Conservation (phyloP, 2,888 invertebrate genomes). For the Agrotis clavis region DNA sequence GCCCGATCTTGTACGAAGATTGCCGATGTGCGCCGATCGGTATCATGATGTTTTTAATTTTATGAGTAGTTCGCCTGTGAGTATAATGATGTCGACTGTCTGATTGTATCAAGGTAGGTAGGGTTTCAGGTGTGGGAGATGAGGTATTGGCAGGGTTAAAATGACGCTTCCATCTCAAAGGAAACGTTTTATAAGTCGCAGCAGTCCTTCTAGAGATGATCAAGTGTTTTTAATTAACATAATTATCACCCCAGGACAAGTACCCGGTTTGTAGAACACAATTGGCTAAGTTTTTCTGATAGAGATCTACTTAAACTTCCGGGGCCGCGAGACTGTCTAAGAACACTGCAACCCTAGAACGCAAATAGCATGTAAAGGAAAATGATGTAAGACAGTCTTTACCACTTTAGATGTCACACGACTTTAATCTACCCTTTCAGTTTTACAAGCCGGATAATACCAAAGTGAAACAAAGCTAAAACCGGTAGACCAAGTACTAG, state of each 20-base stretch:
- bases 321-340: too few relatives aligned
- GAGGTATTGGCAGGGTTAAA: conserved; percentile 16
- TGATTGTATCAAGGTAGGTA: conserved; percentile 48
- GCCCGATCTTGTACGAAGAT: conserved; percentile 77
- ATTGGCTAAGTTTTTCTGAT: too few relatives aligned
- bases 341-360: too few relatives aligned
- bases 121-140: conserved; percentile 38
- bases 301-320: too few relatives aligned
- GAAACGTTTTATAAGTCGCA: not conserved
- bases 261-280: too few relatives aligned
- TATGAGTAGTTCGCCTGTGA: conserved; percentile 74
- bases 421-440: conserved; percentile 7
- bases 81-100: conserved; percentile 65
- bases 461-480: conserved; percentile 26
- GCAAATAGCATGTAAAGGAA: too few relatives aligned
- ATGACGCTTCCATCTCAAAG: not conserved
- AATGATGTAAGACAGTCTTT: too few relatives aligned
- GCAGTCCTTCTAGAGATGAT: not conserved
- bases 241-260: not conserved
- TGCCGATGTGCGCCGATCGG: conserved; percentile 75
- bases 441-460: not conserved
- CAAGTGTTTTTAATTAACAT: not conserved
- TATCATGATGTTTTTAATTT: conserved; percentile 80
- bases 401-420: too few relatives aligned
- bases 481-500: conserved; percentile 19